phyloP scores from a whole-genome alignment of 2,113 vertebrate genomes.

The Origma solitaria region DNA sequence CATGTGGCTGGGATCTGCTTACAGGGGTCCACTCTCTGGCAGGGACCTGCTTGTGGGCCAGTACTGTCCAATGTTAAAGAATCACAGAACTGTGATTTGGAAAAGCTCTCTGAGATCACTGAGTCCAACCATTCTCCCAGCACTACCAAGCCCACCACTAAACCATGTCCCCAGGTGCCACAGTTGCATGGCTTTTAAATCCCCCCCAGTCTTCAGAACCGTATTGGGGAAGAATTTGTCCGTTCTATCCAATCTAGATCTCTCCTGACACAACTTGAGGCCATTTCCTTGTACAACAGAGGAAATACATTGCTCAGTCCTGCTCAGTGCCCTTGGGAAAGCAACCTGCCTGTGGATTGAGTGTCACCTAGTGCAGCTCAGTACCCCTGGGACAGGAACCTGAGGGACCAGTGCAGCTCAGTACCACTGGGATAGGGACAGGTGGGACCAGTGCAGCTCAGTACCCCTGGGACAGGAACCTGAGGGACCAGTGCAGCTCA shows the following conservation, averaged over 20 bases:
- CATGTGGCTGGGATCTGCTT: neutral
- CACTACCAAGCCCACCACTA: neutral
- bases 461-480: neutral
- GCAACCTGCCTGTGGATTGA: neutral
- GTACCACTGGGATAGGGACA: neutral
- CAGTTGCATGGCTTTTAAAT: neutral
- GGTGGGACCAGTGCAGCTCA: neutral
- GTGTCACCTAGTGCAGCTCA: neutral
- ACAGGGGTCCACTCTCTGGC: fast-evolving
- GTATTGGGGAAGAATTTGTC: neutral
- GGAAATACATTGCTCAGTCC: neutral
- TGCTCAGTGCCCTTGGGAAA: neutral
- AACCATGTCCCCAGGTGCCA: neutral
- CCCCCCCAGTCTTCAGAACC: neutral
- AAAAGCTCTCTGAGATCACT: neutral
- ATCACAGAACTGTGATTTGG: neutral
- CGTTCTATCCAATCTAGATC: neutral
- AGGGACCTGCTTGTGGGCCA: neutral
- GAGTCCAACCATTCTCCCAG: neutral
- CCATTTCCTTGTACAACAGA: neutral
- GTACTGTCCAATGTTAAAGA: neutral
- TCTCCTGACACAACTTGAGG: neutral
- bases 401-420: neutral
- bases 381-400: neutral
- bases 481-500: neutral